Percentiles rank a stretch among this genome's conserved stretches.
Conservation (phyloP, 2,888 invertebrate genomes). For the Chymomyza amoena region DNA sequence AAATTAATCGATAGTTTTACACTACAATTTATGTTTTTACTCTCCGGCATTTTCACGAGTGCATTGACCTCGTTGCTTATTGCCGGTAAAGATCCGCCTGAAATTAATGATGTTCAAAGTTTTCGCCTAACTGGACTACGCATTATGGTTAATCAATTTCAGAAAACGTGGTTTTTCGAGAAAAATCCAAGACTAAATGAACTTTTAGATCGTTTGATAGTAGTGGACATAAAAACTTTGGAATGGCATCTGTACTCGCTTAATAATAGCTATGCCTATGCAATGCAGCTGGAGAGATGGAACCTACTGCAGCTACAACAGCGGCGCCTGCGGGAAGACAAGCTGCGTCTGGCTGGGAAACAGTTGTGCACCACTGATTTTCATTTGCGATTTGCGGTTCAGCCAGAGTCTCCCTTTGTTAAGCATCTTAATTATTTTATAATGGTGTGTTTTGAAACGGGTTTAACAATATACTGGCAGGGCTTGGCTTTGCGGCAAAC, state of each 20-base stretch:
- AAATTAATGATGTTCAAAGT: constrained; percentile 14
- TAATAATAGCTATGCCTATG: constrained; percentile 16
- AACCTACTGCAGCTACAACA: background rate
- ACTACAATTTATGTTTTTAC: background rate
- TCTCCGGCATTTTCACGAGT: background rate
- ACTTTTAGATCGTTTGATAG: background rate
- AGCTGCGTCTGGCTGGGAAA: background rate
- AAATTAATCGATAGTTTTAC: constrained; percentile 1
- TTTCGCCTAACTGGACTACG: constrained; percentile 18
- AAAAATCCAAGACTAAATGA: constrained; percentile 4
- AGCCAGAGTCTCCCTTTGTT: background rate
- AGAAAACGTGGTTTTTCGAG: background rate
- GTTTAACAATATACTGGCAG: background rate
- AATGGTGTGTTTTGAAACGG: background rate
- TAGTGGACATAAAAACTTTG: background rate
- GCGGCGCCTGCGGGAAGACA: background rate
- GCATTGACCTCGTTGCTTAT: background rate
- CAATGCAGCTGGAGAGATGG: background rate
- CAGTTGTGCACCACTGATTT: constrained; percentile 15
- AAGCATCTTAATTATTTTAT: background rate
- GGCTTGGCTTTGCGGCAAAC: background rate
- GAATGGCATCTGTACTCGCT: background rate
- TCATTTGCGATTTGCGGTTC: background rate
- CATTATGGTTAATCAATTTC: constrained; percentile 16
- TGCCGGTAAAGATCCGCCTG: background rate